Conservation (phyloP, 2,113 vertebrate genomes). For the Pseudorhombus dupliciocellatus region DNA sequence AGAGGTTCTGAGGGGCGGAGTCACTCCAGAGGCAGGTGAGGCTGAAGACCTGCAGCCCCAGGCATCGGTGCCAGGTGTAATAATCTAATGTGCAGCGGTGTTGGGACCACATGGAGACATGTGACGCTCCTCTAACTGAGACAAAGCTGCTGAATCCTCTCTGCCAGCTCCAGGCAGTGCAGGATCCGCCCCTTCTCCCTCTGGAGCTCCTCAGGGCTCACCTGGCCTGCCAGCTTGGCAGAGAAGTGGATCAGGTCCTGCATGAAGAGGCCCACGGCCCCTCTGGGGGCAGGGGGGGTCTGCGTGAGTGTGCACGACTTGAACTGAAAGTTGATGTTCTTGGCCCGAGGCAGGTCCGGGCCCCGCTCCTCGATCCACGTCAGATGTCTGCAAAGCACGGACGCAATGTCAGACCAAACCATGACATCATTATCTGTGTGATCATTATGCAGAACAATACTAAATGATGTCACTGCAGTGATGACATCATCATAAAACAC, state of each 20-base stretch:
- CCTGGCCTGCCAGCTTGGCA: slow-evolving; percentile 85
- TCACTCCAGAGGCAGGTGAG: no score
- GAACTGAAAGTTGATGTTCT: slow-evolving; percentile 89
- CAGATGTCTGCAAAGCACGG: slow-evolving; percentile 77
- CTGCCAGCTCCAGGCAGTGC: slow-evolving; percentile 87
- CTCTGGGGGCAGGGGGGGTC: slow-evolving; percentile 80
- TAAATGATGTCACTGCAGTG: no score
- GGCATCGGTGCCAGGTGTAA: background rate
- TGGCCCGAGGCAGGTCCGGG: slow-evolving; percentile 84
- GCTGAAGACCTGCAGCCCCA: background rate
- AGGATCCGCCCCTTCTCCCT: slow-evolving; percentile 85
- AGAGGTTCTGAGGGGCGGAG: background rate
- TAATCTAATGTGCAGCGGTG: background rate
- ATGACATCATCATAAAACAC: no score
- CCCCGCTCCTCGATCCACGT: slow-evolving; percentile 93
- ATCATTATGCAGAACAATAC: no score
- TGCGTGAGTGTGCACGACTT: slow-evolving; percentile 84
- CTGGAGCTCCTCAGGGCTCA: slow-evolving; percentile 80
- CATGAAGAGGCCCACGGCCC: slow-evolving; percentile 89
- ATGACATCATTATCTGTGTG: background rate
- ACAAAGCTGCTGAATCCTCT: slow-evolving; percentile 83
- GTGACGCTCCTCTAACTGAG: no score
- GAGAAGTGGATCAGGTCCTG: slow-evolving; percentile 91
- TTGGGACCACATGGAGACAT: no score
- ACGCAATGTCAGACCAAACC: background rate